Evolutionary conservation across 2,888 invertebrate genomes (phyloP).

Genomic region (Thecophora atra): DNA sequence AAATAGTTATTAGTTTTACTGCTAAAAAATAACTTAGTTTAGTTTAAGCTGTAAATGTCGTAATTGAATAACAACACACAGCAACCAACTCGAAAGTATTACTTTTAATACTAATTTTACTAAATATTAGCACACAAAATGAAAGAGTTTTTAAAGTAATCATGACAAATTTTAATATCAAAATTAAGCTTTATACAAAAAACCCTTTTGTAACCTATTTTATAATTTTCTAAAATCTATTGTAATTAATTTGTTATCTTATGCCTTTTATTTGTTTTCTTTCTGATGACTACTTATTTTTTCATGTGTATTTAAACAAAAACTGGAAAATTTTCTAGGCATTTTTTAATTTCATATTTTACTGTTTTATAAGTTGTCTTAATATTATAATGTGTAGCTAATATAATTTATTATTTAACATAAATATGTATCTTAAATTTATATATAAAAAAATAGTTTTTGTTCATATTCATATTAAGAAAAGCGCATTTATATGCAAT

Average conservation of each 20-base stretch:
- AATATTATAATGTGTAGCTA: background rate
- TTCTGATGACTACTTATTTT: no score
- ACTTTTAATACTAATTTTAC: constrained; percentile 27
- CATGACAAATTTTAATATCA: no score
- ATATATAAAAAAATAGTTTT: background rate
- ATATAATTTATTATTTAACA: background rate
- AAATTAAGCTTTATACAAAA: background rate
- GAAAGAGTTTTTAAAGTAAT: no score
- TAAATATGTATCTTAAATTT: background rate
- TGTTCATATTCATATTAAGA: background rate
- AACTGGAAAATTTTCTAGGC: no score
- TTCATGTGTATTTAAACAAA: no score
- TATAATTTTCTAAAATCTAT: background rate
- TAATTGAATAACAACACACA: background rate
- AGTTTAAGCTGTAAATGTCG: constrained; percentile 2
- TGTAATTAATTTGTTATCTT: no score
- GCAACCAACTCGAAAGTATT: constrained; percentile 35
- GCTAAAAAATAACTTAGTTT: constrained; percentile 12
- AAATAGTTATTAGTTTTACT: background rate
- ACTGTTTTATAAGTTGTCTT: no score
- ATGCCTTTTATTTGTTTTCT: no score
- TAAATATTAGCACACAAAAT: background rate
- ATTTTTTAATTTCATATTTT: no score
- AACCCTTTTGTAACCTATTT: background rate
- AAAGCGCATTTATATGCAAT: background rate